Evolutionary conservation across 2,113 vertebrate species (phyloP), one percentile per base, ranked within the genome.

Genomic region (Cynoglossus semilaevis): DNA sequence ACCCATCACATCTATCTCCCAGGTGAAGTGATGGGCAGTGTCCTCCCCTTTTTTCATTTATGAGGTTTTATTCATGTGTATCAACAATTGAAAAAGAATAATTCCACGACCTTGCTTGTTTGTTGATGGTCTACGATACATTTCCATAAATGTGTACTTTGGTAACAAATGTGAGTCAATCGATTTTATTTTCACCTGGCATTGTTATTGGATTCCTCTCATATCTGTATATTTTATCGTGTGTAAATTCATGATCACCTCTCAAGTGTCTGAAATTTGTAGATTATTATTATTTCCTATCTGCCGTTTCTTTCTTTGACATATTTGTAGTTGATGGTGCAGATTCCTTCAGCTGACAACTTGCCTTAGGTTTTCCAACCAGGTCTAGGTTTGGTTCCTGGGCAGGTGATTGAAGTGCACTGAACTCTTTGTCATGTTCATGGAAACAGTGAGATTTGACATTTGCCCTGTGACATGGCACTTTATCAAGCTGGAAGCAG

Each of bases 11-110:
- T 79, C 62, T 71, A 71, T 83, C 67, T 68, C 67, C 66, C 58
- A 50, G 43, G 74, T 77, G 75, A 79, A 86, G 89, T 81, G 54
- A 76, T 80, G 84, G 82, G 62, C 85, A 71, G 12, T 79, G 78
- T 86, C 81, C 76, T 79, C 45, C 67, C 40, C 45, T 18, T 9
- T 58, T 48, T 74, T 83, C 85, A 89, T 88, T 85, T 77, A 64
- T 58, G 51, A 54, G 70, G 67, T 65, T 63, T 60, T 37, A 56
- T 74, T 56, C 58, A 51, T 72, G 58, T 76, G 65, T 64, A 58
- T 64, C 45, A 22, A 29, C 50, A 54, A 52, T 65, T 12, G 15
- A 9, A 29, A 58, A 58, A 67, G 71, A 72, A 54, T 78, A 59
- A 69, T 74, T 58, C 34, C 55, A 51, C 41, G 61, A 41, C 47